Base-by-base conservation (phyloP, 2,888 invertebrate species). In the Megamerina dolium region DNA sequence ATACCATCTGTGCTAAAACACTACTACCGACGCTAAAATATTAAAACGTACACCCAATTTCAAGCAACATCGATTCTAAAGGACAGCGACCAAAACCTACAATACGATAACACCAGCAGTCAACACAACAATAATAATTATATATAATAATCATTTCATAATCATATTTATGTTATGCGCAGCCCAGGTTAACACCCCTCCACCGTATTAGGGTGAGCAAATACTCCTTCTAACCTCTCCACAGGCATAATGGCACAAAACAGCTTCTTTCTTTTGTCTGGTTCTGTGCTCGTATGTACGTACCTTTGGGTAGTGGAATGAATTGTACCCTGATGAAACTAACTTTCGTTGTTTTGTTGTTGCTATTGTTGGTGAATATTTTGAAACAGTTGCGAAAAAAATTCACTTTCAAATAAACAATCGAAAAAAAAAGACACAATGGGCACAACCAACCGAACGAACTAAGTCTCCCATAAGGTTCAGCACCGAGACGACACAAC, bases 81-180 rank as follows among this genome's bases (percentile, higher is more conserved):
- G n/a, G n/a, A n/a, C n/a, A n/a, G n/a, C n/a, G n/a, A n/a, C n/a
- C n/a, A n/a, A n/a, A n/a, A n/a, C n/a, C n/a, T n/a, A n/a, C n/a
- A n/a, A n/a, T n/a, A n/a, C n/a, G n/a, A n/a, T n/a, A n/a, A n/a
- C n/a, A n/a, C n/a, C n/a, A n/a, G n/a, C 51, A 57, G 46, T 44
- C 50, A 54, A 52, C 53, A 56, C 53, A 54, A 51, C 56, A 57
- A 59, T 52, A 59, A 59, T 57, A 58, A 55, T 60, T 64, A 62
- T 63, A 64, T 61, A 63, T 63, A 56, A 64, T 63, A 61, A 64
- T 64, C 58, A 63, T 65, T 65, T 63, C 61, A 62, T 63, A 64
- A 64, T 61, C 64, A 64, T 63, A 63, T 60, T 63, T 61, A 42
- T 36, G 38, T 19, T 55, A 51, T 52, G 45, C 46, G 47, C 49